A percentile compares a stretch with the other conserved stretches of the same genome.
phyloP scores from a whole-genome alignment of 2,113 vertebrate species.

The Fregetta grallaria region DNA sequence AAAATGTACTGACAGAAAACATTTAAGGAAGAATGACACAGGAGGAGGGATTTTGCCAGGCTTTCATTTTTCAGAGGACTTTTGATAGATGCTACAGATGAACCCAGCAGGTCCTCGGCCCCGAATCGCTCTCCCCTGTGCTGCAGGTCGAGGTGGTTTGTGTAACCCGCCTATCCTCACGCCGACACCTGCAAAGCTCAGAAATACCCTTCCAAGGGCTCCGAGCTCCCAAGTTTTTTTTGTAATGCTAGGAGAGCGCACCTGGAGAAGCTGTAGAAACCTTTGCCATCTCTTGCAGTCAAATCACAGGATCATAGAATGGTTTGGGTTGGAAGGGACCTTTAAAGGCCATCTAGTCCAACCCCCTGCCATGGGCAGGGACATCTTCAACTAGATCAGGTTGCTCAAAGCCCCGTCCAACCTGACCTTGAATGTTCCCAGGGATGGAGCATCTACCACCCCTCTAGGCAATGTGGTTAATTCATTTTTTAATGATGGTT shows the following conservation, averaged over 20 bases:
- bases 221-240: background rate
- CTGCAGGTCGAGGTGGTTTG: background rate
- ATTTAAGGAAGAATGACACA: background rate
- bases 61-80: background rate
- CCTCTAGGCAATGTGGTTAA: background rate
- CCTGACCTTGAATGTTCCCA: background rate
- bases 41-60: constrained; percentile 18
- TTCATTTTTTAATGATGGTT: background rate
- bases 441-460: background rate
- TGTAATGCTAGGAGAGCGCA: background rate
- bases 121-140: fast-evolving
- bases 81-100: background rate
- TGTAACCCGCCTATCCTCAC: background rate
- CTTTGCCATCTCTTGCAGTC: background rate
- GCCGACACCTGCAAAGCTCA: background rate
- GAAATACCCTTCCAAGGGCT: background rate
- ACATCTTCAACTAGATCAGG: background rate
- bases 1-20: constrained; percentile 50
- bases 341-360: background rate
- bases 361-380: background rate
- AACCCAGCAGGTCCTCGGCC: background rate
- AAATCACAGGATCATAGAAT: background rate
- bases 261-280: background rate
- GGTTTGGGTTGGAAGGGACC: background rate
- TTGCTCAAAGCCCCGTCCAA: background rate